Conservation (phyloP, 2,888 invertebrate species). For the Mystacides longicornis region DNA sequence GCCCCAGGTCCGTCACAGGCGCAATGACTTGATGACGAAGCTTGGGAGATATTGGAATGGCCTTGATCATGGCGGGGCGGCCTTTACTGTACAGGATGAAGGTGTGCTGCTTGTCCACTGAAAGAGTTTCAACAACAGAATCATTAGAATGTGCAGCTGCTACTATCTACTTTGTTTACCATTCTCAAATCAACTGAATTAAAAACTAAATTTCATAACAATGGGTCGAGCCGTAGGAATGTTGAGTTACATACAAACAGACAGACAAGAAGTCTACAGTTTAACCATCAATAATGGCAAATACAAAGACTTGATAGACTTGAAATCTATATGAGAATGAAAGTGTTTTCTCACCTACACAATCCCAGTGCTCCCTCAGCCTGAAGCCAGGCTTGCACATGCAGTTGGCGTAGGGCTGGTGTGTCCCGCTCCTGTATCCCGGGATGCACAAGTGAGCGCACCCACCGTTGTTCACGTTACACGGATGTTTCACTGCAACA, state of each 20-base stretch:
- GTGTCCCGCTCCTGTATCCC: constrained; percentile 42
- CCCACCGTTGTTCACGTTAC: constrained; percentile 56
- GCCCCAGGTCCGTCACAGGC: constrained; percentile 59
- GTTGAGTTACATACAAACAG: too few relatives aligned
- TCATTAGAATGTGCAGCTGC: too few relatives aligned
- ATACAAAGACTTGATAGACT: too few relatives aligned
- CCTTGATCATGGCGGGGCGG: constrained; percentile 64
- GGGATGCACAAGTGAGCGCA: constrained; percentile 75
- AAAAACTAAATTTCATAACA: too few relatives aligned
- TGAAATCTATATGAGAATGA: too few relatives aligned
- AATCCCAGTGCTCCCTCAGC: constrained; percentile 45
- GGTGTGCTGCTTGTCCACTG: constrained; percentile 50
- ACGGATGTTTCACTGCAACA: constrained; percentile 55
- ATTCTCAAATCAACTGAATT: too few relatives aligned
- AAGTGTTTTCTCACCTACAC: constrained; percentile 35
- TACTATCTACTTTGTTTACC: too few relatives aligned
- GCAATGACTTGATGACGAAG: constrained; percentile 52
- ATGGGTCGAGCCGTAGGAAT: too few relatives aligned
- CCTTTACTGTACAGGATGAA: constrained; percentile 62
- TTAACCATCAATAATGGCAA: too few relatives aligned
- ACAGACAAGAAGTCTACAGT: too few relatives aligned
- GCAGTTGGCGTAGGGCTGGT: constrained; percentile 53
- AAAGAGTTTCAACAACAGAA: too few relatives aligned
- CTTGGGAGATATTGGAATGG: constrained; percentile 42
- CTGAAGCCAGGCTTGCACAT: constrained; percentile 66